Evolutionary conservation across 2,113 vertebrate species (phyloP).

Genomic region (Pelmatolapia mariae): DNA sequence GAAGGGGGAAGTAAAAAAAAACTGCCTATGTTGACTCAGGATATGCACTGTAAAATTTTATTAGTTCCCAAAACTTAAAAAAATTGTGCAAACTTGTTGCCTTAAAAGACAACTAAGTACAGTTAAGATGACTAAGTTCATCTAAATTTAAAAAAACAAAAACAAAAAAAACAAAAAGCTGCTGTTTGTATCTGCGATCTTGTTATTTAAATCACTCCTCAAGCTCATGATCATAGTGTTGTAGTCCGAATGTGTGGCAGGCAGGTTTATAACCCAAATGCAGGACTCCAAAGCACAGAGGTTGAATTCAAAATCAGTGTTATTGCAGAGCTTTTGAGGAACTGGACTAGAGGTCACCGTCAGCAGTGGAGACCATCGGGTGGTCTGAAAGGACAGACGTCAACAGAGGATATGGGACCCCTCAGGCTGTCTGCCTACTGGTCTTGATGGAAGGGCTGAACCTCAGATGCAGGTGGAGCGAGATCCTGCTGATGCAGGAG

Average conservation of each 20-base stretch:
- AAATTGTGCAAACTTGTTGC: not conserved
- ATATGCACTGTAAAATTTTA: not conserved
- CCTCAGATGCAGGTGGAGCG: not conserved
- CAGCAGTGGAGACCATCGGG: not conserved
- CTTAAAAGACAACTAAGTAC: not conserved
- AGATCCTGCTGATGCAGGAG: not conserved
- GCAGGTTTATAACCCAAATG: not conserved
- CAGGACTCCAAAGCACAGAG: not conserved
- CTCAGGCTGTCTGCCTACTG: not conserved
- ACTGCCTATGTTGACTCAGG: not conserved
- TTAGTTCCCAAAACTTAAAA: not conserved
- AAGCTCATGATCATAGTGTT: not conserved
- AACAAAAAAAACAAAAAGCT: not conserved
- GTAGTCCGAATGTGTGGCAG: not conserved
- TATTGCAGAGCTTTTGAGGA: not conserved
- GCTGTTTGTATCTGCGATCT: fast-evolving
- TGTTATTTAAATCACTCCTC: not conserved
- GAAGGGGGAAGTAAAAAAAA: not conserved
- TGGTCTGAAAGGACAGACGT: not conserved
- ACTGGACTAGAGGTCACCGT: not conserved
- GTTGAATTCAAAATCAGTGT: not conserved
- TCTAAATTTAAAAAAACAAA: not conserved
- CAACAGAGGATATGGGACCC: fast-evolving
- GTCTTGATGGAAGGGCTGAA: not conserved
- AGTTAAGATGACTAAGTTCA: not conserved